These are phyloP conservation scores for Ferrisia virgata DNA, from an alignment of 2,888 invertebrate genomes.

Conservation along the genomic window DNA sequence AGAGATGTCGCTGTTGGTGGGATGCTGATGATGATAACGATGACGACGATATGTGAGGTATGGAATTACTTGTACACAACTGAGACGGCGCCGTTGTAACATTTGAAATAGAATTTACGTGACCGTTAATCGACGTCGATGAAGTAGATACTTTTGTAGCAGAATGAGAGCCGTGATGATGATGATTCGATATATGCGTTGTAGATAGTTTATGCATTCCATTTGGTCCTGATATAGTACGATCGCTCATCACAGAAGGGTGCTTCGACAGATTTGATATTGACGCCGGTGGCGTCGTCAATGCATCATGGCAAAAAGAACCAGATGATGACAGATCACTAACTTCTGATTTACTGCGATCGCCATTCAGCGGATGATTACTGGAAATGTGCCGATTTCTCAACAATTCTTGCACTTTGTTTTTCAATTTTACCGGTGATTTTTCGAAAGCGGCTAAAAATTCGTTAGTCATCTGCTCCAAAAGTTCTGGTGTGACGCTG, in stretches of 20 bases:
- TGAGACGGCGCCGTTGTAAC: not conserved
- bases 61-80: not conserved
- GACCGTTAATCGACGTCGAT: not conserved
- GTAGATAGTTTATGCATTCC: not conserved
- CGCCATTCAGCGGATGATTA: not conserved
- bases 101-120: not conserved
- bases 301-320: not conserved
- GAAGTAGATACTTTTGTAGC: not conserved
- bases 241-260: not conserved
- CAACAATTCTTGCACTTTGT: conserved; percentile 55
- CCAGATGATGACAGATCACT: not conserved
- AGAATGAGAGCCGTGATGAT: conserved; percentile 35
- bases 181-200: not conserved
- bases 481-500: conserved; percentile 77
- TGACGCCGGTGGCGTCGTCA: not conserved
- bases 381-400: conserved; percentile 44
- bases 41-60: not conserved
- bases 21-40: not conserved
- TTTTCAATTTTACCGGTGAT: conserved; percentile 84
- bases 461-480: conserved; percentile 81
- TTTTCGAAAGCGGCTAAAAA: conserved; percentile 90
- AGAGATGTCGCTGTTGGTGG: not conserved
- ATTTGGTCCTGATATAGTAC: not conserved
- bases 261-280: not conserved
- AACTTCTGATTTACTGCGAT: not conserved